Evolutionary conservation across 2,888 invertebrate genomes (phyloP), one percentile per base, ranked within the genome.

Genomic region (Acanthacorydalis orientalis): DNA sequence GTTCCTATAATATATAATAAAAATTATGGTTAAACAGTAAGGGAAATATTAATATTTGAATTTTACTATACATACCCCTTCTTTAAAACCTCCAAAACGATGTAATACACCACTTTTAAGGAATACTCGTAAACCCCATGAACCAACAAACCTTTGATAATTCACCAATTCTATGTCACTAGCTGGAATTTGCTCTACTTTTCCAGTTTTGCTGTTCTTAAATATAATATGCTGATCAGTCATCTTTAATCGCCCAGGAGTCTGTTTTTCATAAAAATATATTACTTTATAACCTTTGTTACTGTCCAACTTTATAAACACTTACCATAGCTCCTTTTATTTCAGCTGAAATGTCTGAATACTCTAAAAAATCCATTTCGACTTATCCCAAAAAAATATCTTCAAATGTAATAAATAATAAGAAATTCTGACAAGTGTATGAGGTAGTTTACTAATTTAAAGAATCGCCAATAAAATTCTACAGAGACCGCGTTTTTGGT

Each of bases 161-260:
- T 89, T 87, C 0, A 91, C 87, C 48, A 84, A 68, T 47, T 95
- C 92, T 58, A 98, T 83, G 55, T 97, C 96, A 43, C 75, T 69
- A 0, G 83, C 74, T 34, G 77, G 72, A 53, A 96, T 80, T 61
- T 91, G 89, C 60, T 95, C 95, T 1, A 95, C 88, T 68, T 93
- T 95, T 2, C 97, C 97, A 1, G 96, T 97, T 68, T 91, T 93
- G 53, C 77, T 84, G 65, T 95, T 96, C 64, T 96, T 96, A 63
- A 95, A 98, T 43, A 87, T 75, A 34, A 97, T 82, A 56, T 78
- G 80, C 59, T 87, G 84, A 53, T 92, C 91, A 1, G 91, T 89
- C 64, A 98, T 76, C 66, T 95, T 95, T 34, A 98, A 66, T 50
- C 89, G 78, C 1, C 96, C 97, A 7, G 86, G 80, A 44, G 87